Conservation (phyloP, 2,113 vertebrate species). For the Hippocampus comes region DNA sequence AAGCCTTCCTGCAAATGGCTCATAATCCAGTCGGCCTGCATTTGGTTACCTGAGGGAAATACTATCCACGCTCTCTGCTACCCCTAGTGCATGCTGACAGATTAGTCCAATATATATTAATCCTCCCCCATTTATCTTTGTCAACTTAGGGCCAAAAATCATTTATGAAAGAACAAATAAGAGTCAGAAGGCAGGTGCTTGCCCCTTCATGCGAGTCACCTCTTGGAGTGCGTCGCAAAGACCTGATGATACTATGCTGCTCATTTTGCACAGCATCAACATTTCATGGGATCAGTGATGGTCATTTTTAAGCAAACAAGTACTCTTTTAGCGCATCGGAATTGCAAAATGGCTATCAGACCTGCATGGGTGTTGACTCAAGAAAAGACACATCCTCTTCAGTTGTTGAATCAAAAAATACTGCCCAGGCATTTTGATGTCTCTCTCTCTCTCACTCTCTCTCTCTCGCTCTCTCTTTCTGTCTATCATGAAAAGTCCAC, state of each 20-base stretch:
- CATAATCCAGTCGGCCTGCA: constrained; percentile 92
- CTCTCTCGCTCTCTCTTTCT: constrained; percentile 46
- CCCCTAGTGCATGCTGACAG: constrained; percentile 76
- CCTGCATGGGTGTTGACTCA: constrained; percentile 42
- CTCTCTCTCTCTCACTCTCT: no score
- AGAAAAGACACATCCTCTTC: constrained; percentile 10
- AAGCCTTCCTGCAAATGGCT: constrained; percentile 96
- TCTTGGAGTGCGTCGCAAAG: constrained; percentile 77
- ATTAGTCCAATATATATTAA: constrained; percentile 99
- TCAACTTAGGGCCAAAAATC: constrained; percentile 92
- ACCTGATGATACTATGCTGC: constrained; percentile 70
- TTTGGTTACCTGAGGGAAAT: constrained; percentile 97
- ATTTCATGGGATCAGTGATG: constrained; percentile 70
- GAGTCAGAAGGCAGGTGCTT: constrained; percentile 83
- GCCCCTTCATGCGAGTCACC: constrained; percentile 73
- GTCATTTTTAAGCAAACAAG: constrained; percentile 9
- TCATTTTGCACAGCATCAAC: constrained; percentile 72
- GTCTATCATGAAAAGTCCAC: constrained; percentile 45
- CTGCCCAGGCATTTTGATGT: background rate
- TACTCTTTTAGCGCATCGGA: constrained; percentile 24
- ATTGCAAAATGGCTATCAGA: constrained; percentile 62
- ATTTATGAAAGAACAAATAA: constrained; percentile 90
- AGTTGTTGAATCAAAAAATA: background rate
- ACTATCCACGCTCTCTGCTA: constrained; percentile 78
- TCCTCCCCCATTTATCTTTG: constrained; percentile 96